Evolutionary conservation across 2,797 vertebrate genomes (phyloP), one percentile per base, ranked within the genome.

Genomic region (Trachurus trachurus): DNA sequence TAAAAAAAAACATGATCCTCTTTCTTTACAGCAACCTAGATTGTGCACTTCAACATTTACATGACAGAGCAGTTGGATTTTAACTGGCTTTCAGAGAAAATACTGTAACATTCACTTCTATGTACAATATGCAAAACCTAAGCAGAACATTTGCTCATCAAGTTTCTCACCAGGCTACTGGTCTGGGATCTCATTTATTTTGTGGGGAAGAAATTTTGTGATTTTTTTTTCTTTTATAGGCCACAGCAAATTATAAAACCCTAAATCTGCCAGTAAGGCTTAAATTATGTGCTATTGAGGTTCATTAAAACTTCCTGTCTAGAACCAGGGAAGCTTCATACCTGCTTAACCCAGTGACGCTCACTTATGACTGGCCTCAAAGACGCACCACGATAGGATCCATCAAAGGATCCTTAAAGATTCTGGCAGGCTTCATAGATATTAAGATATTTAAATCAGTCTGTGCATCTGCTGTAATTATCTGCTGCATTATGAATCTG

Each of bases 61-160:
- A 40, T 71, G 7, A 68, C 58, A 74, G 29, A 64, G 45, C 37
- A 44, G 71, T 64, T 66, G 34, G 39, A 45, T 52, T 40, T 57
- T 68, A 22, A 44, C 75, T 84, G 70, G 66, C 59, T 73, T 86
- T 29, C 34, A 22, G 22, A 81, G n/a, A 47, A 79, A 86, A 80
- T 66, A 79, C 49, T 66, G 53, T 26, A 60, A 81, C 62, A 61
- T 53, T 81, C 37, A 74, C 2, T 17, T 72, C 8, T 60, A 52
- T 45, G 29, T 74, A 83, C 63, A 83, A 42, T 59, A 62, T 58
- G n/a, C n/a, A 29, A 72, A 56, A 79, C 49, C 47, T 9, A 2
- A 58, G n/a, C 29, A 6, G 47, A 62, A 15, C 19, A 9, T 52
- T 45, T n/a, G 9, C 37, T 60, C 3, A 8, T 67, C 42, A 59